These are phyloP conservation scores for Tribolium freemani DNA, from an alignment of 2,888 invertebrate genomes.

Conservation along the genomic window DNA sequence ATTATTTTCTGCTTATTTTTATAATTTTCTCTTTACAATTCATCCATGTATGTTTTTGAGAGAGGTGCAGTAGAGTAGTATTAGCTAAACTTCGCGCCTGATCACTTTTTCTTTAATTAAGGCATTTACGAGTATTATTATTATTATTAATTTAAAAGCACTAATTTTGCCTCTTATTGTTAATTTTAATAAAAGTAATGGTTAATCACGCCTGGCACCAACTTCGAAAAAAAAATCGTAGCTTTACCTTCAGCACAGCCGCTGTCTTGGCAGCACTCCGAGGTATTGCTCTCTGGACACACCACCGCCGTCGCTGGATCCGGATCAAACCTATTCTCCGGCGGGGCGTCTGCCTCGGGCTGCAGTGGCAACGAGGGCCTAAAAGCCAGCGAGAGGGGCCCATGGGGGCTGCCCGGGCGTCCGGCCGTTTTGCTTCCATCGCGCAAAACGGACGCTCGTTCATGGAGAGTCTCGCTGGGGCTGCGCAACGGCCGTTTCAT, in stretches of 20 bases:
- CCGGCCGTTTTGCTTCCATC: slow-evolving; percentile 73
- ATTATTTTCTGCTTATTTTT: too few relatives aligned
- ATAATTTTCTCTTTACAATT: too few relatives aligned
- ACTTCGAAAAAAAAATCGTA: not conserved
- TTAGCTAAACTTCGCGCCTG: too few relatives aligned
- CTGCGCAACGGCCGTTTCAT: slow-evolving; percentile 73
- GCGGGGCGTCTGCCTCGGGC: slow-evolving; percentile 72
- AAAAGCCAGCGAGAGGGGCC: slow-evolving; percentile 60
- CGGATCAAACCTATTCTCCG: slow-evolving; percentile 70
- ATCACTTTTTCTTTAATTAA: too few relatives aligned
- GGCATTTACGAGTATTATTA: too few relatives aligned
- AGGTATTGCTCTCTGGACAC: slow-evolving; percentile 67
- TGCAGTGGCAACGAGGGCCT: slow-evolving; percentile 69
- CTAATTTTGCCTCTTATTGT: too few relatives aligned
- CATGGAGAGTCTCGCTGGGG: slow-evolving; percentile 74
- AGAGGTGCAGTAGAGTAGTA: too few relatives aligned
- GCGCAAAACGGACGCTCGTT: slow-evolving; percentile 78
- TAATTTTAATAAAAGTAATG: too few relatives aligned
- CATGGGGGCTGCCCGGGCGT: slow-evolving; percentile 67
- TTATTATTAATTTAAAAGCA: not conserved
- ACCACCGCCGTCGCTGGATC: slow-evolving; percentile 68
- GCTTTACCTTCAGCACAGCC: slow-evolving; percentile 71
- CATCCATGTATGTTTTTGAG: too few relatives aligned
- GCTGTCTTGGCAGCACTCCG: slow-evolving; percentile 64
- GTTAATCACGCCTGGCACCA: too few relatives aligned